Base-by-base conservation (phyloP, 2,888 invertebrate species). In the Caenorhabditis auriculariae region DNA sequence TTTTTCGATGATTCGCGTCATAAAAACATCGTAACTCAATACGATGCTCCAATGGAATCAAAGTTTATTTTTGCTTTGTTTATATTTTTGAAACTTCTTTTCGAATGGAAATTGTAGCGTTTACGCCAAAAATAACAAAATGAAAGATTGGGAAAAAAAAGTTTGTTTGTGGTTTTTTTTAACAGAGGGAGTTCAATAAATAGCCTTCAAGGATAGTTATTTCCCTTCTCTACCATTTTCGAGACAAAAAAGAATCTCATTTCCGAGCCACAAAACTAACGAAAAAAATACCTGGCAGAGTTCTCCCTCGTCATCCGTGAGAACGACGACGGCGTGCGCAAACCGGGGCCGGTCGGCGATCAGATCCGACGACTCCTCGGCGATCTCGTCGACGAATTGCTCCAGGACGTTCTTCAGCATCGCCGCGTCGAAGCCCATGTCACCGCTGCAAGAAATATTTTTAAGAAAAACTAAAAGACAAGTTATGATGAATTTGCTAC, bases 341-440 rank as follows among this genome's bases (percentile, higher is more conserved):
- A 72, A 72, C 1, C 69, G 60, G 5, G 72, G 72, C 42, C 72
- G 63, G 27, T 72, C 72, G 21, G 64, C 54, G 32, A 69, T 67
- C 15, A 72, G 54, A 23, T 72, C 72, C 23, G 59, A 53, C 0
- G 72, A 69, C 45, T 69, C 72, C 44, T 72, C 72, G 24, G 60
- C 63, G 24, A 70, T 58, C 39, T 67, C 67, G 38, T 70, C 70
- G 44, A 70, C 67, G 28, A 70, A 70, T 37, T 65, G 62, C 43
- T 70, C 70, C 35, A 70, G 56, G 4, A 66, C 66, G 41, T 54
- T 55, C 47, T 66, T 65, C 37, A 70, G 57, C 51, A 66, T 52
- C 35, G 64, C 59, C 24, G 60, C 52, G 54, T 70, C 70, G 46
- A 67, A 67, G 27, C 70, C 70, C 70, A 70, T 70, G 45, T 61